phyloP scores from a whole-genome alignment of 2,888 invertebrate species.

The Drosophila colorata region DNA sequence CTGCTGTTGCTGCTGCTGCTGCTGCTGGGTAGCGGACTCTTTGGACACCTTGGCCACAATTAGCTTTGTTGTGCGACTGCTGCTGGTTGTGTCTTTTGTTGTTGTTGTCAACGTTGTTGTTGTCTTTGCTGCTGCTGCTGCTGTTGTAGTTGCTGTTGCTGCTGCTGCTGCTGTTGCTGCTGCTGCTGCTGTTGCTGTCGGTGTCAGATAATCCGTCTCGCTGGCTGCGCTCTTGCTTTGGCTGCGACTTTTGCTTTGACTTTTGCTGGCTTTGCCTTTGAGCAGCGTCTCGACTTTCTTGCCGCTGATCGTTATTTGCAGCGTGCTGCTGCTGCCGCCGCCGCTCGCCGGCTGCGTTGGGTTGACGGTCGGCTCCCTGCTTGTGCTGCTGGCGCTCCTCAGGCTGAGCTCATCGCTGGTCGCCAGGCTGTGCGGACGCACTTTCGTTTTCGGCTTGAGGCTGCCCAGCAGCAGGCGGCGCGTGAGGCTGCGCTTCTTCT shows the following conservation, averaged over 20 bases:
- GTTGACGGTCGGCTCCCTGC: neutral
- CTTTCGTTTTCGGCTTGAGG: conserved; percentile 70
- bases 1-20: conserved; percentile 47
- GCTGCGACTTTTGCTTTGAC: conserved; percentile 29
- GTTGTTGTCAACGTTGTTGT: conserved; percentile 40
- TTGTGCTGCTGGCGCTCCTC: conserved; percentile 26
- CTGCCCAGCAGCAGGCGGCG: conserved; percentile 79
- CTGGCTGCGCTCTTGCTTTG: conserved; percentile 54
- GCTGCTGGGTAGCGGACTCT: conserved; percentile 35
- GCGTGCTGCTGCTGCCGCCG: conserved; percentile 66
- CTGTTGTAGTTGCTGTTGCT: conserved; percentile 26
- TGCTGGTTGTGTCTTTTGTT: conserved; percentile 52
- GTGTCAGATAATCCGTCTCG: conserved; percentile 79
- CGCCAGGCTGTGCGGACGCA: conserved; percentile 58
- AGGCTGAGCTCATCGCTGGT: conserved; percentile 69
- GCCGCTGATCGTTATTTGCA: conserved; percentile 84
- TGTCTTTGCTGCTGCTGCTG: too few relatives aligned
- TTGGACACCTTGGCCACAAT: conserved; percentile 70
- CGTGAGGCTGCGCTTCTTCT: conserved; percentile 80
- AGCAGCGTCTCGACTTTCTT: conserved; percentile 79
- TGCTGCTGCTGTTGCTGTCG: conserved; percentile 29
- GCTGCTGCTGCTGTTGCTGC: conserved; percentile 26
- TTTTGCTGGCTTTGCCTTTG: conserved; percentile 35
- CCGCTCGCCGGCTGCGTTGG: neutral
- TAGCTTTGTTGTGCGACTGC: conserved; percentile 69